Evolutionary conservation across 2,113 vertebrate genomes (phyloP), one percentile per base, ranked within the genome.

Genomic region (Ictalurus punctatus): DNA sequence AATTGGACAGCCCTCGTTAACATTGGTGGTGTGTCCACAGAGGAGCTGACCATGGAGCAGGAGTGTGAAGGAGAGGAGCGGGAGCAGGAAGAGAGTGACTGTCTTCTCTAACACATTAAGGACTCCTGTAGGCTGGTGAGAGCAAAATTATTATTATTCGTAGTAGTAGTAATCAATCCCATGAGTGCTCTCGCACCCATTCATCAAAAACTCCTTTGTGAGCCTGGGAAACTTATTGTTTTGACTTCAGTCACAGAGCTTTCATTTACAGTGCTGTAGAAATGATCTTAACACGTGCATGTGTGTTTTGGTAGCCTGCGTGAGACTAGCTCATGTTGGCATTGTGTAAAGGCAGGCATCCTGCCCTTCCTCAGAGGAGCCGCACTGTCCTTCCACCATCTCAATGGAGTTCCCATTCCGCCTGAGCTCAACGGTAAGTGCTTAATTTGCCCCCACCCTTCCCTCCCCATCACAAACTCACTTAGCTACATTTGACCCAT

Each of bases 351-450:
- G 96, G 93, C 94, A n/a, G 98, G 96, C 69, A 91, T 98, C 90
- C 94, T 96, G 94, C 98, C 98, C 44, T 99, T 97, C 94, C 95
- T 99, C 76, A 96, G 98, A 92, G 96, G 97, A 34, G 95, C 97
- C 4, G 97, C 98, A 85, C 94, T 99, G 88, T 99, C 99, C 93
- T 99, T 99, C 93, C 98, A 99, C 94, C 97, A 99, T 93, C 95
- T 99, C 93, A 98, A 98, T 93, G 97, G 97, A 88, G 96, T 97
- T 73, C 96, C 96, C 40, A 93, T 96, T 2, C 98, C 98, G 67
- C 90, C 96, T 67, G 98, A 98, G 91, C 92, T 98, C 65, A 95
- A 97, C 92, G 96, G 98, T 99, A 96, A 90, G 52, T 7, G 12
- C 17, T 40, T n/a, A 17, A 21, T 27, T 48, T 25, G 37, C 37